Conservation (phyloP, 2,888 invertebrate species). For the Netelia melanura region DNA sequence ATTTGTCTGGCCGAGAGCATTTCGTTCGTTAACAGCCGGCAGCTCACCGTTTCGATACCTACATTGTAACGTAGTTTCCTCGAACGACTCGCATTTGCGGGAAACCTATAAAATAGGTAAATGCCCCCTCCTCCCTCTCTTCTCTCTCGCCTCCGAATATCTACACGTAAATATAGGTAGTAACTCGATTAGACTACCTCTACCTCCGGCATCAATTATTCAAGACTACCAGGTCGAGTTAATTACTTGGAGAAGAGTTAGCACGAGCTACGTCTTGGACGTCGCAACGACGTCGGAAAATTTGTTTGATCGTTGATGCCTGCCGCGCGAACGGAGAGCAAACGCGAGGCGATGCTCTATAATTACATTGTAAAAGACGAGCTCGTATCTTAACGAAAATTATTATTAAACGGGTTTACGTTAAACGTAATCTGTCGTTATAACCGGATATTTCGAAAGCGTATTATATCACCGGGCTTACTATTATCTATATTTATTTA, state of each 20-base stretch:
- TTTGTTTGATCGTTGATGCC: conserved; percentile 44
- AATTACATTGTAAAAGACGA: conserved; percentile 46
- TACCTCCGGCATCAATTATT: conserved; percentile 52
- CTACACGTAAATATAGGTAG: background rate
- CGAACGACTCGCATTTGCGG: background rate
- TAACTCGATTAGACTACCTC: conserved; percentile 47
- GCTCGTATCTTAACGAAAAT: conserved; percentile 26
- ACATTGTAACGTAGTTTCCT: background rate
- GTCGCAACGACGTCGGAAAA: conserved; percentile 18
- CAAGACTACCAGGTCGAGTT: conserved; percentile 44
- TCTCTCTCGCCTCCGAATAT: background rate
- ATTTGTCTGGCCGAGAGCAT: conserved; percentile 44
- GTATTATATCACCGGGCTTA: background rate
- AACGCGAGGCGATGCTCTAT: background rate
- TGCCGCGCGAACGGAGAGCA: background rate
- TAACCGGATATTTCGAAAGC: background rate
- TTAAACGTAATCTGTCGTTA: conserved; percentile 2
- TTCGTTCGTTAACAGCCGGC: conserved; percentile 35
- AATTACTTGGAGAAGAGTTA: conserved; percentile 58
- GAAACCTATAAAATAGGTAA: background rate
- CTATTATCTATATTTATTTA: conserved; percentile 3
- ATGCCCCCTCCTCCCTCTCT: background rate
- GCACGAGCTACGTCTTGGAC: conserved; percentile 31
- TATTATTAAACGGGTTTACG: conserved; percentile 24
- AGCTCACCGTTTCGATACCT: conserved; percentile 11